Base-by-base conservation (phyloP, 2,797 vertebrate species). In the Premnoplex brunnescens region DNA sequence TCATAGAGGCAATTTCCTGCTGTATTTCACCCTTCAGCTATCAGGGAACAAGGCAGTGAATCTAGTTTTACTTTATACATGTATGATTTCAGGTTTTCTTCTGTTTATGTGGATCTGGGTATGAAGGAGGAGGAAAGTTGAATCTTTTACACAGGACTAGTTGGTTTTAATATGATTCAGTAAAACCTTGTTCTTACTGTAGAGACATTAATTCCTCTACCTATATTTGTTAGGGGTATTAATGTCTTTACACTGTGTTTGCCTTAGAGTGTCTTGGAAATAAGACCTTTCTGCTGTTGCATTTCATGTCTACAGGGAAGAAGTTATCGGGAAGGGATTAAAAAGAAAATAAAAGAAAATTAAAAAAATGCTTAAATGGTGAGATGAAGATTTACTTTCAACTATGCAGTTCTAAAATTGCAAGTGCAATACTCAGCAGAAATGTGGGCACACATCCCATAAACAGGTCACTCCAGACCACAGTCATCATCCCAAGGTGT, bases 401-500 rank as follows among this genome's bases (percentile, higher is more conserved):
- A 7, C 49, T 68, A 13, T 88, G 49, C 72, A 91, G 21, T 83
- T 88, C 48, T 88, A 88, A 90, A 90, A 32, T 48, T 91, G 36
- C 43, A 94, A 88, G 26, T 77, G 39, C 3, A 21, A 71, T 67
- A 67, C 41, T 96, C 71, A 94, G 74, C 88, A 91, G 48, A 91
- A 91, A 75, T 55, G 63, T 80, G 37, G 58, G 71, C 60, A 73
- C 28, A 58, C 19, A 36, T 92, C 77, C 59, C 88, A 93, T 92
- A 91, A 91, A 72, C 60, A 69, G 78, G 88, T 93, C 79, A 87
- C 92, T 91, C 68, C 80, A 88, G 52, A 91, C 83, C 48, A 49
- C 56, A 89, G 82, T 62, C 87, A 78, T 92, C 88, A 90, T 88
- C 85, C 83, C 83, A 91, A 76, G 85, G 56, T 89, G 39, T 86